Evolutionary conservation across 2,888 invertebrate species (phyloP), one percentile per base, ranked within the genome.

Genomic region (Dastarcus helophoroides): DNA sequence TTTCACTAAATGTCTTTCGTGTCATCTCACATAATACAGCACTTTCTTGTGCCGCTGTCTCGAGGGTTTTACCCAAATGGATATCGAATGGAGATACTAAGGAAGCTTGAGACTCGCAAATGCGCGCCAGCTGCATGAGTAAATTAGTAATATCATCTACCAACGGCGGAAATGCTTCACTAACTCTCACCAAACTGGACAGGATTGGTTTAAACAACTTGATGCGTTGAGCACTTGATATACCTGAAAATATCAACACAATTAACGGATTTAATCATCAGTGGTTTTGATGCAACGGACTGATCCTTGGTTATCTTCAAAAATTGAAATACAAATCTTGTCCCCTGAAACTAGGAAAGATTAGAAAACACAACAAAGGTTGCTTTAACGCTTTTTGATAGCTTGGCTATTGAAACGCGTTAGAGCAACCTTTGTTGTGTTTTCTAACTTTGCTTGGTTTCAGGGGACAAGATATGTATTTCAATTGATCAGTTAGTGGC

Each of bases 131-230:
- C 58, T 90, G 89, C 56, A 86, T 68, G 29, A 95, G 62, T 14
- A 95, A 68, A 10, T 80, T 78, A 0, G 86, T 77, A 9, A 86
- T 82, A 52, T 94, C 94, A 47, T 94, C 91, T 25, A 83, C 73
- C 6, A 95, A 65, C 0, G 91, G 86, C 3, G 94, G 94, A 58
- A 95, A 94, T 0, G 93, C 91, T 41, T 79, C 77, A 46, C 88
- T 85, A 42, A 95, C 85, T 22, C 86, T 67, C 3, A 85, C 82
- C 27, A 95, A 65, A 3, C 90, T 82, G 24, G 91, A 85, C 19
- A 95, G 60, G 3, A 86, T 77, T 4, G 86, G 80, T 44, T 80
- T 75, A 54, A 93, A 89, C 40, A 93, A 71, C 53, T 81, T 76
- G 9, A 83, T 71, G 22, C 91, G 70, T 47, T 82, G 73, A 38